Base-by-base conservation (phyloP, 2,797 vertebrate genomes). In the Coreius guichenoti region DNA sequence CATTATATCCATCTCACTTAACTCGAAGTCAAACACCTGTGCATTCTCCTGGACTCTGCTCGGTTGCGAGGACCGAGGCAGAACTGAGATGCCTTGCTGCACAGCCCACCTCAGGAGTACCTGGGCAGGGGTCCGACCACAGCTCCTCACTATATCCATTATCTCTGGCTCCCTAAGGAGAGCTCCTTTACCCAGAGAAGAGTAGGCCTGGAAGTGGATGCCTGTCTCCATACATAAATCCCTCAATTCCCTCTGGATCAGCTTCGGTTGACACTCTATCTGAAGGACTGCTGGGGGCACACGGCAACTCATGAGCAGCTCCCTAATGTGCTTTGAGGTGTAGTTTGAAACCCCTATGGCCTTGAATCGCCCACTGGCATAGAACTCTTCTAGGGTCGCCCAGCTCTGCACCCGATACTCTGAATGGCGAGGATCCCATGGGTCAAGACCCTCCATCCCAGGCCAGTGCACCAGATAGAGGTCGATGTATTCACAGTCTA, bases 381-480 rank as follows among this genome's bases (percentile, higher is more conserved):
- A 80, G 21, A 93, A 36, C 14, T 81, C 77, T 84, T 94, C 93
- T 87, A 94, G 68, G 8, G 83, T 75, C 5, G 39, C 78, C 93
- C 93, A 94, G 86, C 90, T 92, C 47, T 79, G 82, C 2, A 6
- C 23, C n/a, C 92, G 87, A 45, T 83, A 80, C 26, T 80, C 81
- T 9, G 51, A 61, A 76, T 94, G 92, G 3, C 87, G 67, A 1
- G 67, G 6, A 79, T 94, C 90, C 3, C 70, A 88, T 36, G 90
- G 88, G 13, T 86, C 86, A 70, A 88, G 85, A 33, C 91, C 92
- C 72, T 88, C 89, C 14, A 86, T 87, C 65, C 92, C 93, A 0
- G 93, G 93, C 92, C 93, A 94, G 67, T 94, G 92, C 39, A 94
- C 78, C n/a, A 93, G 87, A 70, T 91, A 94, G 23, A 94, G 91